Evolutionary conservation across 2,113 vertebrate species (phyloP).

Genomic region (Oncorhynchus clarkii): DNA sequence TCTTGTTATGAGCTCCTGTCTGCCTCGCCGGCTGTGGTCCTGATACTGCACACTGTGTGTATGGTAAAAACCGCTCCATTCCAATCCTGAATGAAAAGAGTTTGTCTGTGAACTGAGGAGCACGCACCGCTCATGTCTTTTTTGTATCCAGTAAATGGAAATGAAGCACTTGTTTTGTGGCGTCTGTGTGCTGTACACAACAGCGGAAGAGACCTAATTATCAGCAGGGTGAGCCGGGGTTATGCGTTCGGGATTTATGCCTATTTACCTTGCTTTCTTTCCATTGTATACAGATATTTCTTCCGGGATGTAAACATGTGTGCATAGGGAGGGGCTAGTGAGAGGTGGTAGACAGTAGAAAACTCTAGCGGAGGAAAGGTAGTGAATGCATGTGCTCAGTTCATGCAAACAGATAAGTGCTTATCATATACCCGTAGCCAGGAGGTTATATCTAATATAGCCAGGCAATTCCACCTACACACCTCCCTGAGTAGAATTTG

Average conservation of each 20-base stretch:
- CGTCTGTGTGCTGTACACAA: conserved; percentile 61
- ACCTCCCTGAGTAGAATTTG: conserved; percentile 59
- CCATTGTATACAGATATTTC: conserved; percentile 69
- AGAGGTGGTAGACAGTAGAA: conserved; percentile 22
- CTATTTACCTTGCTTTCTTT: conserved; percentile 69
- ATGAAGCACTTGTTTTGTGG: conserved; percentile 74
- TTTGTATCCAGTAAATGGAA: conserved; percentile 69
- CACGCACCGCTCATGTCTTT: conserved; percentile 70
- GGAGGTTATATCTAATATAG: conserved; percentile 65
- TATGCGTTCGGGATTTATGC: conserved; percentile 57
- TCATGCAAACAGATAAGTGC: conserved; percentile 66
- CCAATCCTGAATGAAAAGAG: conserved; percentile 66
- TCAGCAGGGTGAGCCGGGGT: conserved; percentile 69
- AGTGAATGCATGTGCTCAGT: conserved; percentile 57
- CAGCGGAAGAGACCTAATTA: conserved; percentile 77
- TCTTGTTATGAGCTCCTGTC: conserved; percentile 71
- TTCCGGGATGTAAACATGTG: conserved; percentile 64
- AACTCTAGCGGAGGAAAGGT: conserved; percentile 40
- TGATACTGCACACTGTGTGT: conserved; percentile 57
- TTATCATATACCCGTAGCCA: conserved; percentile 71
- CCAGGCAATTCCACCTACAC: conserved; percentile 60
- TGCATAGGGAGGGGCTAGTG: neutral
- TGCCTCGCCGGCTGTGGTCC: conserved; percentile 61
- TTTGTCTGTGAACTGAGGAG: conserved; percentile 69
- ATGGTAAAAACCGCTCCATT: conserved; percentile 48